Evolutionary conservation across 2,797 vertebrate species (phyloP).

Genomic region (Semotilus atromaculatus): DNA sequence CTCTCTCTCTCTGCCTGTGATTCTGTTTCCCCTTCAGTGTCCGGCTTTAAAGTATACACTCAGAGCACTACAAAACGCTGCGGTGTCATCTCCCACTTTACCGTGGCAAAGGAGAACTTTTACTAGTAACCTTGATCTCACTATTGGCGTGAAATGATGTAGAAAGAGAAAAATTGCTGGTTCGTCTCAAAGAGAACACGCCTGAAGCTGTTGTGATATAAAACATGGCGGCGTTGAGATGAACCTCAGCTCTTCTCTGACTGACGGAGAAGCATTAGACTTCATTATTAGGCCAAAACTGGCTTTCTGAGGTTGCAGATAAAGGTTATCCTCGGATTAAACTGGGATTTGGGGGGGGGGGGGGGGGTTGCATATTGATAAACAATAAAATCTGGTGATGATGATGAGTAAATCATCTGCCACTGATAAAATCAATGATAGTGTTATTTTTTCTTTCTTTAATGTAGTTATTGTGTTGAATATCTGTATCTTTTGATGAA

Average conservation of each 20-base stretch:
- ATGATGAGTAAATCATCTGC: neutral
- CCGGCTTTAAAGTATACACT: conserved; percentile 31
- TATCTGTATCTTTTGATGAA: neutral
- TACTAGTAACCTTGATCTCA: conserved; percentile 60
- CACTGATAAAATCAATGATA: too few relatives aligned
- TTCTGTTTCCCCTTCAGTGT: neutral
- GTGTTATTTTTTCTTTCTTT: neutral
- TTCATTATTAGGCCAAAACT: neutral
- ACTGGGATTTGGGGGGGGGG: neutral
- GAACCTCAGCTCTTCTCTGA: conserved; percentile 70
- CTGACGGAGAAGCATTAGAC: conserved; percentile 29
- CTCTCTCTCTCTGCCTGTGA: conserved; percentile 54
- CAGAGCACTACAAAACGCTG: conserved; percentile 31
- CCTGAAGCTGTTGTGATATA: conserved; percentile 56
- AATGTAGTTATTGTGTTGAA: neutral
- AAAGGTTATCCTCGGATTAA: neutral
- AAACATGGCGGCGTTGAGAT: conserved; percentile 71
- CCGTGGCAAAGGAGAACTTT: conserved; percentile 54
- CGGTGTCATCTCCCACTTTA: conserved; percentile 52
- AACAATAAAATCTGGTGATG: neutral
- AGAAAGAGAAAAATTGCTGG: conserved; percentile 43
- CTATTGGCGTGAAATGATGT: conserved; percentile 60
- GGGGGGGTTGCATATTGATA: too few relatives aligned
- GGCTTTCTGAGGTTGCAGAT: conserved; percentile 10
- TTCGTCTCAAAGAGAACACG: conserved; percentile 37